A percentile compares a stretch with the other conserved stretches of the same genome.
phyloP scores from a whole-genome alignment of 2,797 vertebrate species.

The Crocodylus rhombifer region DNA sequence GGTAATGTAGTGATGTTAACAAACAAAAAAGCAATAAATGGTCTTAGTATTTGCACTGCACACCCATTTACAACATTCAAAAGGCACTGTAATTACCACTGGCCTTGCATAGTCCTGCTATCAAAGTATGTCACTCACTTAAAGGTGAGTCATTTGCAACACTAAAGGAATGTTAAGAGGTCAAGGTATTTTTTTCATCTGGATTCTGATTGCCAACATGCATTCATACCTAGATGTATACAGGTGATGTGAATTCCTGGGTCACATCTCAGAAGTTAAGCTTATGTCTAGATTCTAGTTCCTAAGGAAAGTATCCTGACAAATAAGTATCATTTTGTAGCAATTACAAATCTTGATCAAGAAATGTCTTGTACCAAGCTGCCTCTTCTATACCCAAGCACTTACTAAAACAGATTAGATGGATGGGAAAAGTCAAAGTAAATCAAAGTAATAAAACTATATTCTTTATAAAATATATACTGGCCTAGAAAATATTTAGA shows the following conservation, averaged over 20 bases:
- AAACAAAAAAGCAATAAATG: slow-evolving; percentile 65
- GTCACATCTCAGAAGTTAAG: not conserved
- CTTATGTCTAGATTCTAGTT: not conserved
- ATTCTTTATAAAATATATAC: not conserved
- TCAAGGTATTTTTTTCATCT: not conserved
- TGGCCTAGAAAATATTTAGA: not conserved
- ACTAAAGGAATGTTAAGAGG: not conserved
- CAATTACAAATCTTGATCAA: not conserved
- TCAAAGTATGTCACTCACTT: not conserved
- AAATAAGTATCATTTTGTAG: not conserved
- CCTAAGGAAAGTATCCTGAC: not conserved
- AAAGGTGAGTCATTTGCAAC: not conserved
- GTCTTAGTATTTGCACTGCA: slow-evolving; percentile 46
- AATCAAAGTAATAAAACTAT: not conserved
- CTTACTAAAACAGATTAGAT: not conserved
- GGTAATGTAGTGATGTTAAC: slow-evolving; percentile 53
- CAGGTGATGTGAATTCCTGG: not conserved
- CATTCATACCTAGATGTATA: not conserved
- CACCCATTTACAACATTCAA: not conserved
- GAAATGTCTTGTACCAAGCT: not conserved
- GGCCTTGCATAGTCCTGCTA: not conserved
- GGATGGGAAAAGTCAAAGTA: not conserved
- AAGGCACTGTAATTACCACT: not conserved
- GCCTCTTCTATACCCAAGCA: not conserved
- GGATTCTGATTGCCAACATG: not conserved